These are phyloP conservation scores for Schizopygopsis malacanthus DNA, from an alignment of 2,797 vertebrate genomes.

Conservation along the genomic window DNA sequence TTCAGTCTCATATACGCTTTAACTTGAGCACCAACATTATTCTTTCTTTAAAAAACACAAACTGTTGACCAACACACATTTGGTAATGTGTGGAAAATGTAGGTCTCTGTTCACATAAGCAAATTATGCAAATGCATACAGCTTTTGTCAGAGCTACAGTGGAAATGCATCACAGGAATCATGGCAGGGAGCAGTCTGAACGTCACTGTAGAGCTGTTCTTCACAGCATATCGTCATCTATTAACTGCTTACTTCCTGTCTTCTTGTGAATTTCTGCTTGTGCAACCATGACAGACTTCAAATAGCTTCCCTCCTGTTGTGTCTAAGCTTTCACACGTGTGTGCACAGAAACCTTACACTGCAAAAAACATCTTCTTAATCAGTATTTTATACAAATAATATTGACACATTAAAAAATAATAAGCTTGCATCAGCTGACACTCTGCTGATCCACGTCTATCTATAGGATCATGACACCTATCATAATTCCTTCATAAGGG, in stretches of 20 bases:
- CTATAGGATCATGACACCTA: too few species aligned
- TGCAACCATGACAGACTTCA: slow-evolving; percentile 29
- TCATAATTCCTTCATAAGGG: too few species aligned
- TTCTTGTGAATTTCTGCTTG: slow-evolving; percentile 29
- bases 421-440: too few species aligned
- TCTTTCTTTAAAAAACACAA: slow-evolving; percentile 2
- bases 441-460: too few species aligned
- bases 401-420: background rate
- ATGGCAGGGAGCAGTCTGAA: slow-evolving; percentile 25
- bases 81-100: background rate
- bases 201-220: slow-evolving; percentile 23
- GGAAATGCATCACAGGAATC: slow-evolving; percentile 27
- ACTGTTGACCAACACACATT: background rate
- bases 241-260: slow-evolving; percentile 45
- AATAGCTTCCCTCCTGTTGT: slow-evolving; percentile 45
- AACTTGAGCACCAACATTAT: background rate
- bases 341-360: slow-evolving; percentile 16
- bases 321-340: slow-evolving; percentile 27
- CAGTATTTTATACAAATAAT: background rate
- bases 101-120: background rate
- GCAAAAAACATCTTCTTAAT: background rate
- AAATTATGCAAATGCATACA: slow-evolving; percentile 4
- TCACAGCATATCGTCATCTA: slow-evolving; percentile 35
- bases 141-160: slow-evolving; percentile 8
- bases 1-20: background rate